Evolutionary conservation across 2,888 invertebrate genomes (phyloP), one percentile per base, ranked within the genome.

Genomic region (Mellilla xanthometata): DNA sequence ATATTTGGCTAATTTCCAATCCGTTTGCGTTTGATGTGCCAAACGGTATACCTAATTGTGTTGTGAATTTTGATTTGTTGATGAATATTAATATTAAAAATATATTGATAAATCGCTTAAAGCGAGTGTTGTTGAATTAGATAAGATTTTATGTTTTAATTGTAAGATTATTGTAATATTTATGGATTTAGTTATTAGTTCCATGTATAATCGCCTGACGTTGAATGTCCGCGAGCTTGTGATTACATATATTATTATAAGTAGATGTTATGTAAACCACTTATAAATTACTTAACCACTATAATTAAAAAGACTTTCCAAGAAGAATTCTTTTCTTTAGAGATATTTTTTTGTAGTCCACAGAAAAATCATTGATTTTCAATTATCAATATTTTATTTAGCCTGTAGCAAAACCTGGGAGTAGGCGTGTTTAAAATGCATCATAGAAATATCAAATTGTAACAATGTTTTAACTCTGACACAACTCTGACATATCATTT

Each of bases 81-180:
- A 58, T 65, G n/a, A 24, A n/a, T 24, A 24, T 24, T 7, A n/a
- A 24, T 7, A 62, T 57, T 63, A 59, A 60, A 66, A 68, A 68
- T 54, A 63, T 62, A 67, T 62, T 50, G 65, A 32, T 63, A 64
- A 61, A 74, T 77, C 76, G 81, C 81, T 80, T 47, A 60, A 77
- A 80, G 83, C 76, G 79, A 63, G 65, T 62, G 65, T 77, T 79
- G 73, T 75, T 76, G 68, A 65, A 53, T 68, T 70, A 69, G 58
- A 58, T 76, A 71, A 68, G 66, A 57, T 52, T 64, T 67, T 62
- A 59, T 60, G 60, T 41, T 42, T 39, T 42, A 24, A 24, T 56
- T 67, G 51, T 75, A 76, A 77, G 68, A 64, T 70, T 67, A 68
- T 60, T 56, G 44, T 68, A 65, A 60, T 73, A 75, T 78, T 77